Percentiles rank a stretch among this genome's conserved stretches.
These are phyloP conservation scores for Hylyphantes graminicola DNA, from an alignment of 1,140 invertebrate species.

Conservation along the genomic window DNA sequence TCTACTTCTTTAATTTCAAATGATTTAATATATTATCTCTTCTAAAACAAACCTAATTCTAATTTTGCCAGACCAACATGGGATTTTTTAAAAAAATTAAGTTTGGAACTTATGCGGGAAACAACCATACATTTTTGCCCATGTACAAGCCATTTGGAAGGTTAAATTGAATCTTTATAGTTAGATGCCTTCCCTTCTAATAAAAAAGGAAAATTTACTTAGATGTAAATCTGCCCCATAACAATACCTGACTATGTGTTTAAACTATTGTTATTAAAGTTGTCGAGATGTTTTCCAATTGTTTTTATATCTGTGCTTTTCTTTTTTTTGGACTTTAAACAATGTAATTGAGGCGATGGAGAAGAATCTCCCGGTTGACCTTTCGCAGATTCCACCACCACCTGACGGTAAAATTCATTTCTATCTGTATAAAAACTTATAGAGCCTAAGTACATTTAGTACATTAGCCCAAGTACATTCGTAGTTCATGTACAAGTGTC, in stretches of 20 bases:
- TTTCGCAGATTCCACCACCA: constrained; percentile 84
- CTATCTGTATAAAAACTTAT: too few relatives aligned
- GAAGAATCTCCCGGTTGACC: constrained; percentile 81
- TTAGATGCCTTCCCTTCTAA: neutral
- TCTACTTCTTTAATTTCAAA: constrained; percentile 11
- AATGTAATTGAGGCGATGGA: constrained; percentile 80
- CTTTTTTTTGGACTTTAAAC: constrained; percentile 81
- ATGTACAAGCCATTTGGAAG: neutral
- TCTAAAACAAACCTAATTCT: neutral
- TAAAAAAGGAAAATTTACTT: too few relatives aligned
- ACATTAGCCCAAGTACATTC: too few relatives aligned
- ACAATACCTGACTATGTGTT: too few relatives aligned
- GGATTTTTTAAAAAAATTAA: neutral
- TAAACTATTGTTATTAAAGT: neutral
- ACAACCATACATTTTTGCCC: neutral
- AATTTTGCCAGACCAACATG: neutral
- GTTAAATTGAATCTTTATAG: neutral
- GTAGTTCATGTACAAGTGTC: too few relatives aligned
- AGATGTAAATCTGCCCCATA: too few relatives aligned
- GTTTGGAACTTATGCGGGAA: neutral
- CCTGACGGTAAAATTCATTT: constrained; percentile 64
- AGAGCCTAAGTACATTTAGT: too few relatives aligned
- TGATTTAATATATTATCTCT: neutral
- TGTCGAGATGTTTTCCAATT: neutral
- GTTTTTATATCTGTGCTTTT: constrained; percentile 43